Evolutionary conservation across 2,888 invertebrate species (phyloP), one percentile per base, ranked within the genome.

Genomic region (Lithophane ornitopus): DNA sequence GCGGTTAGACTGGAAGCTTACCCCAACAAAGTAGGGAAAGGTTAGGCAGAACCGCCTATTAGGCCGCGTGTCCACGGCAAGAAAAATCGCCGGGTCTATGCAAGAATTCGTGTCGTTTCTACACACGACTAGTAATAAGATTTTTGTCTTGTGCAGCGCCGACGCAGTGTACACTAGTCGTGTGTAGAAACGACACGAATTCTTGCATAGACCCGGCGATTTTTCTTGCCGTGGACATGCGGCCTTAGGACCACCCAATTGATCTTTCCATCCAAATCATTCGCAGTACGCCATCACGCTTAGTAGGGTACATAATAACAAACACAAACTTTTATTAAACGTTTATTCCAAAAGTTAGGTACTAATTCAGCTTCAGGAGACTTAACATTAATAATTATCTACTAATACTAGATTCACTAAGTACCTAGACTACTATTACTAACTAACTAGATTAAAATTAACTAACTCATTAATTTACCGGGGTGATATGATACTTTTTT

Each of bases 401-500:
- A 63, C 19, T 19, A 19, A 56, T 46, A 79, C 68, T 63, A 59
- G 34, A 67, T 39, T 69, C 41, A 69, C 46, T 19, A 41, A n/a
- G 44, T 61, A 49, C n/a, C 44, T 58, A 46, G 1, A 58, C 44
- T 61, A 73, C 65, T 69, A 44, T 39, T 34, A 74, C 39, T 66
- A 16, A 46, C 46, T 70, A 65, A 74, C 41, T 68, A 14, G 2
- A 70, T 26, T 70, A 77, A 14, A 1, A 70, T 26, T 70, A 77
- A 2, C 16, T n/a, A 14, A 16, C n/a, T 8, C 0, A 34, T 58
- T 8, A 16, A 7, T 58, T 70, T 67, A 22, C 62, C 46, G 11
- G 75, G 62, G 7, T 70, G 49, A 12, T 61, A 62, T 28, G 72
- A 79, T 2, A 44, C 6, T 59, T 59, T 79, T n/a, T 81, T 85